Base-by-base conservation (phyloP, 2,797 vertebrate genomes). In the Hafferia zeledoni region DNA sequence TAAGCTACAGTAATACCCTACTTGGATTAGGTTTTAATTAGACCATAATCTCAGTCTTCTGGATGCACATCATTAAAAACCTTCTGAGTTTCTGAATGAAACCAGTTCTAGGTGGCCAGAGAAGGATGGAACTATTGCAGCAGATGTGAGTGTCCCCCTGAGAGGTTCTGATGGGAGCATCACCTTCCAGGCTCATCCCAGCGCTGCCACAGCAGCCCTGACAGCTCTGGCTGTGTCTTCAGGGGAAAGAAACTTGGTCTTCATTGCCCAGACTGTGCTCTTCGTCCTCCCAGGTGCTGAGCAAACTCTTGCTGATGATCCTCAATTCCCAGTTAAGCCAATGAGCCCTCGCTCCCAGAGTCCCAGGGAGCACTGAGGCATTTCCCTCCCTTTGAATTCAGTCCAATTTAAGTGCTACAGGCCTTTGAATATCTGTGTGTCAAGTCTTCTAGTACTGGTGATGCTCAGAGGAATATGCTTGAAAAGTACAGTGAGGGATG, bases 241-340 rank as follows among this genome's bases (percentile, higher is more conserved):
- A 46, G 28, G 50, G 52, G 46, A 27, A 70, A 65, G 63, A 85
- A 78, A 69, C 0, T 3, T 33, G 27, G 22, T n/a, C 44, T 28
- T 59, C 53, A 69, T 23, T 83, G 52, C 52, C 57, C 39, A 31
- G 25, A n/a, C 35, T 19, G 0, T 19, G 60, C 67, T 74, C 71
- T 53, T 80, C 63, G 65, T 69, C 63, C 37, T 94, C 52, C 60
- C 67, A 53, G 81, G 70, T 76, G 88, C 80, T 89, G 39, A 83
- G 64, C 25, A 25, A 30, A 12, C 28, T 89, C 35, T 67, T 81
- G 69, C 57, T 76, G 44, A 47, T 88, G 84, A 31, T 64, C 56
- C 55, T 88, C 44, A 88, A 83, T 91, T 92, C 77, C 85, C 77
- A 94, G 0, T 72, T 65, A 90, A 83, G 72, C 55, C 57, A 87